These are phyloP conservation scores for Drosophila nigricruria DNA, from an alignment of 2,888 invertebrate genomes.

Conservation along the genomic window DNA sequence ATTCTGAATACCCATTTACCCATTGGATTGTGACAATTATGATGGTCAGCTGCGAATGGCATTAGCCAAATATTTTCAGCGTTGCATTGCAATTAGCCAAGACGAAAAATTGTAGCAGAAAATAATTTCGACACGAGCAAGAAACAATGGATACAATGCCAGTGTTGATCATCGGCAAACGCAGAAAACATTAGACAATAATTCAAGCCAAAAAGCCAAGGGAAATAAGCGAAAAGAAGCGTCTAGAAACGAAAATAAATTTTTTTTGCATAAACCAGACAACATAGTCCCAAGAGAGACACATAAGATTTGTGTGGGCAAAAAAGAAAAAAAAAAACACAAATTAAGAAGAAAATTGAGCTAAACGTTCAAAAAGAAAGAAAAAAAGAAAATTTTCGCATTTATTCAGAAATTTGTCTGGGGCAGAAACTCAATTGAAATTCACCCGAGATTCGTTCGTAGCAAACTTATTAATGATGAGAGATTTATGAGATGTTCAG, in stretches of 20 bases:
- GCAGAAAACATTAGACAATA: conserved; percentile 38
- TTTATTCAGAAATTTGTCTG: conserved; percentile 66
- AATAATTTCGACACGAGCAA: conserved; percentile 59
- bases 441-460: conserved; percentile 9
- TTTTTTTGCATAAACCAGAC: conserved; percentile 21
- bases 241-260: conserved; percentile 57
- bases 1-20: not conserved
- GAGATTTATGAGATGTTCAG: conserved; percentile 14
- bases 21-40: conserved; percentile 34
- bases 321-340: conserved; percentile 29
- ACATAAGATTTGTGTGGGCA: conserved; percentile 26
- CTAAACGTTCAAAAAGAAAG: conserved; percentile 27
- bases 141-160: conserved; percentile 57
- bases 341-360: not conserved
- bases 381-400: conserved; percentile 56
- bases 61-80: conserved; percentile 49
- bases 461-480: conserved; percentile 13
- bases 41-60: conserved; percentile 57
- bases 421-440: conserved; percentile 28
- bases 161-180: conserved; percentile 10
- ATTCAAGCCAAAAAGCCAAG: conserved; percentile 38
- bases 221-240: conserved; percentile 24
- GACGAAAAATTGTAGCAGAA: conserved; percentile 51
- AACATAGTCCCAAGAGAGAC: conserved; percentile 12
- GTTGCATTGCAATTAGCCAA: conserved; percentile 62